Base-by-base conservation (phyloP, 2,888 invertebrate species). In the Dynastes hyllus region DNA sequence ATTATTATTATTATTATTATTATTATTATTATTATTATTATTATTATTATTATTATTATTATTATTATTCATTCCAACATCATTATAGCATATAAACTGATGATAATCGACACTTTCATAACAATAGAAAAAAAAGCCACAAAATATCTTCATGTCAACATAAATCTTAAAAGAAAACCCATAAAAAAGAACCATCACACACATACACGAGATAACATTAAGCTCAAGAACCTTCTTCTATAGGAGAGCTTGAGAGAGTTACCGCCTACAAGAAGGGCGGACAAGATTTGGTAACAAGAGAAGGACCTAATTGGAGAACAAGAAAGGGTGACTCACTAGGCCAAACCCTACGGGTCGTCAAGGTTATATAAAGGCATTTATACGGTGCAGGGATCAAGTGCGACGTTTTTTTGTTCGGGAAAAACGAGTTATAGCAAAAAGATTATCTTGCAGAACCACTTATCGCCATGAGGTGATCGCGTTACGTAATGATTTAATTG, bases 231-330 rank as follows among this genome's bases (percentile, higher is more conserved):
- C 45, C 45, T 45, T 45, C 11, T 45, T 45, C 45, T 45, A 45
- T 45, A 45, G 45, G 45, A 45, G 45, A 45, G 8, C 45, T 45
- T 45, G 32, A 63, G 29, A 51, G 51, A 27, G 51, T 69, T 2
- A 29, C 69, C 69, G 69, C 69, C 69, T 27, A 69, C 69, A 69
- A 69, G 69, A 69, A 69, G 51, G 69, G 51, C 69, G 69, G 69
- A 50, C 69, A 69, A 50, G 51, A 69, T 69, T 69, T 51, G 29
- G 22, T 51, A 45, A 27, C 51, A 51, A 50, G 69, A 51, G 11
- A n/a, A 69, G 50, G 27, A 51, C 40, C 51, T 69, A 69, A 69
- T 69, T 69, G 69, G 69, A 69, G 51, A 51, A 69, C 51, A 69
- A 51, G 29, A 69, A n/a, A 5, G 69, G 27, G 8, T 9, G 22